phyloP scores from a whole-genome alignment of 2,797 vertebrate genomes.

The Mus caroli region DNA sequence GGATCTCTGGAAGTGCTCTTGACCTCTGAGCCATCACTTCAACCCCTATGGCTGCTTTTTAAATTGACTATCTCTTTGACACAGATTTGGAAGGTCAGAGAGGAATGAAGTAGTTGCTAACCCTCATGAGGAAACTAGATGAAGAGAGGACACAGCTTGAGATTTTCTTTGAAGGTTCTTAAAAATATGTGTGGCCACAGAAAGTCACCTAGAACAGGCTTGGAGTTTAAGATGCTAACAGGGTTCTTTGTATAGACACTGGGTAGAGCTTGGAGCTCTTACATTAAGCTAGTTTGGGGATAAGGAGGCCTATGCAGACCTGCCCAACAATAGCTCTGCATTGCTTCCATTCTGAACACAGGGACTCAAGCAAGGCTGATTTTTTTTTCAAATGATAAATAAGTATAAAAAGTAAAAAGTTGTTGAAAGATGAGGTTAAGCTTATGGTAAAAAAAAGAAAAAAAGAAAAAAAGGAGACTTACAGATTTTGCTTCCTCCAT shows the following conservation, averaged over 20 bases:
- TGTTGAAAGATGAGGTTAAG: not conserved
- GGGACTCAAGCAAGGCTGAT: not conserved
- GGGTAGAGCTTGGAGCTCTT: not conserved
- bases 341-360: not conserved
- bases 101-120: not conserved
- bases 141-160: not conserved
- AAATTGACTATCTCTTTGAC: not conserved
- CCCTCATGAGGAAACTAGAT: not conserved
- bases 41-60: not conserved
- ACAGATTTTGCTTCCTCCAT: conserved; percentile 91
- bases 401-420: not conserved
- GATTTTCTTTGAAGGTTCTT: not conserved
- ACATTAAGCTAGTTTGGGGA: not conserved
- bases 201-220: not conserved
- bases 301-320: not conserved
- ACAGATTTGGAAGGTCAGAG: conserved; percentile 6
- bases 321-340: not conserved
- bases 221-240: conserved; percentile 19
- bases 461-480: conserved; percentile 76
- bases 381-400: conserved; percentile 15
- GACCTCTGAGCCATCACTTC: too few species aligned
- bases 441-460: not conserved
- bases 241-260: not conserved
- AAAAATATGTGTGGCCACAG: not conserved
- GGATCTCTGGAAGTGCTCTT: too few species aligned